Evolutionary conservation across 2,113 vertebrate species (phyloP).

Genomic region (Indicator indicator): DNA sequence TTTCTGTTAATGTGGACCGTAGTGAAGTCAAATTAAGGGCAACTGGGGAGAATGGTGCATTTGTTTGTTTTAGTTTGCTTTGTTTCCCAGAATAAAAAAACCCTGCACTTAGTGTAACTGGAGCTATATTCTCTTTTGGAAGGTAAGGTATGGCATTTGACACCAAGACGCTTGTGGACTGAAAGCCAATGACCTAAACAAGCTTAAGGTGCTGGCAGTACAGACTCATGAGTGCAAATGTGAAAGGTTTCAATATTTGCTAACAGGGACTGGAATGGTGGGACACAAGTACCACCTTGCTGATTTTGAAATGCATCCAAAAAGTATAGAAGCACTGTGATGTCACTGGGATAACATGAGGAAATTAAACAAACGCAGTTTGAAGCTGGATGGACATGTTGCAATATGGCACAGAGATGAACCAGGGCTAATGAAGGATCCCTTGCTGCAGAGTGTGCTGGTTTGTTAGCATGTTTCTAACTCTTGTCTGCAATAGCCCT

Average conservation of each 20-base stretch:
- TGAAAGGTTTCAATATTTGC: neutral
- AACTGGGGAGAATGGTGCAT: slow-evolving; percentile 68
- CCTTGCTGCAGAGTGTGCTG: neutral
- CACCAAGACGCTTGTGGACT: neutral
- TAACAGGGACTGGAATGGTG: neutral
- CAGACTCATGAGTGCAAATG: neutral
- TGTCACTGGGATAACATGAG: neutral
- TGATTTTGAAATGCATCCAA: neutral
- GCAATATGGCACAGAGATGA: neutral
- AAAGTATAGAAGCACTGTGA: neutral
- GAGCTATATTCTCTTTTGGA: slow-evolving; percentile 47
- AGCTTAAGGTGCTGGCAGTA: neutral
- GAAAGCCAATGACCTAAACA: slow-evolving; percentile 9
- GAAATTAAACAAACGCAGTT: neutral
- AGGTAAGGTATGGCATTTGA: slow-evolving; percentile 38
- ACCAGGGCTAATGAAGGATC: neutral
- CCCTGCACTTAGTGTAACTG: slow-evolving; percentile 52
- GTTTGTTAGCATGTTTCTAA: neutral
- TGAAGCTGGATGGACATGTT: neutral
- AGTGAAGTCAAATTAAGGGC: slow-evolving; percentile 87
- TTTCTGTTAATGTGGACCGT: slow-evolving; percentile 80
- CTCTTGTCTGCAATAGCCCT: neutral
- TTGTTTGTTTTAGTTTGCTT: slow-evolving; percentile 60
- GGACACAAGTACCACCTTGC: neutral
- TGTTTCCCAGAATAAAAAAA: slow-evolving; percentile 69